Percentiles rank a stretch among this genome's conserved stretches.
phyloP scores from a whole-genome alignment of 2,888 invertebrate species.

The Lithosia quadra region DNA sequence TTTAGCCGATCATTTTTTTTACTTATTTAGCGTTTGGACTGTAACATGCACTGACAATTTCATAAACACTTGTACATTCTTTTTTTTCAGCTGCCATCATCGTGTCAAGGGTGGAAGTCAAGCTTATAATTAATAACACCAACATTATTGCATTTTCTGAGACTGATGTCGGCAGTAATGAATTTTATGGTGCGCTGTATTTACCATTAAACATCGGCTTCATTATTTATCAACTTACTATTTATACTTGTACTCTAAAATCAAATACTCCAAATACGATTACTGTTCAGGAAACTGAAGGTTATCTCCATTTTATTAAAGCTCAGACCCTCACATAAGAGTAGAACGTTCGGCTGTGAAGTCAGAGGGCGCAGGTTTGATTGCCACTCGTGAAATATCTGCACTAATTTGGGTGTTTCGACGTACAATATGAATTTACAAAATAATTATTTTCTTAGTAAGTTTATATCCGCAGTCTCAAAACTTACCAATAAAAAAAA shows the following conservation, averaged over 20 bases:
- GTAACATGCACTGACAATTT: background rate
- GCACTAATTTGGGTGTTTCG: too few relatives aligned
- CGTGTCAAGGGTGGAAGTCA: constrained; percentile 71
- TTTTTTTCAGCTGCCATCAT: constrained; percentile 42
- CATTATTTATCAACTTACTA: constrained; percentile 63
- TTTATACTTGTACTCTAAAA: constrained; percentile 62
- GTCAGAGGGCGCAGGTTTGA: too few relatives aligned
- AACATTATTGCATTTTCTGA: constrained; percentile 66
- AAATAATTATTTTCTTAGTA: too few relatives aligned
- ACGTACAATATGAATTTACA: too few relatives aligned
- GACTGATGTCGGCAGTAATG: constrained; percentile 62
- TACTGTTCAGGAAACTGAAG: background rate
- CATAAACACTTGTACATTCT: background rate
- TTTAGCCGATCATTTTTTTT: background rate
- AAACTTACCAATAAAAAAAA: too few relatives aligned
- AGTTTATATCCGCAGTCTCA: too few relatives aligned
- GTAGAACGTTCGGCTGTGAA: background rate
- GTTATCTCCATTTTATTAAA: constrained; percentile 37
- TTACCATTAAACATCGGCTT: constrained; percentile 64
- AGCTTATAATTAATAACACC: constrained; percentile 70
- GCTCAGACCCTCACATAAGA: background rate
- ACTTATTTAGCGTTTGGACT: background rate
- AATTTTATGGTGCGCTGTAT: constrained; percentile 68
- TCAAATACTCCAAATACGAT: background rate
- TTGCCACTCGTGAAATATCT: too few relatives aligned